These are phyloP conservation scores for Dynastes grantii DNA, from an alignment of 2,888 invertebrate species.

Conservation along the genomic window DNA sequence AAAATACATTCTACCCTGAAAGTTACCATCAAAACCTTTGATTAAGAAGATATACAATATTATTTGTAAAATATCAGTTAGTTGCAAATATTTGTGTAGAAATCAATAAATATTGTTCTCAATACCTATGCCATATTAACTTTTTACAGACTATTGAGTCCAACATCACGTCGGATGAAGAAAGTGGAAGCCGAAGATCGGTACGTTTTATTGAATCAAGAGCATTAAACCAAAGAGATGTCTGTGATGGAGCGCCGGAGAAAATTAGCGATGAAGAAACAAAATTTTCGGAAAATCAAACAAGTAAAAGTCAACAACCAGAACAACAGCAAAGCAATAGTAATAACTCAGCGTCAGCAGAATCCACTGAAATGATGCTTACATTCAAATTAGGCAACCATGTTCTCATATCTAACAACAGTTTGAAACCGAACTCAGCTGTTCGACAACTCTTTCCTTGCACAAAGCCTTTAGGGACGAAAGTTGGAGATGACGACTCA, in stretches of 20 bases:
- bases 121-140: neutral
- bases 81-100: too few species aligned
- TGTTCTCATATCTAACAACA: constrained; percentile 74
- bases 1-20: too few species aligned
- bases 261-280: constrained; percentile 64
- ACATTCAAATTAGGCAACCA: constrained; percentile 75
- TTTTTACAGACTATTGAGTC: constrained; percentile 61
- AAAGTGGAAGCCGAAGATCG: constrained; percentile 76
- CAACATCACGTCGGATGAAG: constrained; percentile 71
- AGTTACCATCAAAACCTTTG: too few species aligned
- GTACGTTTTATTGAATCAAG: constrained; percentile 78
- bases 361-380: constrained; percentile 72
- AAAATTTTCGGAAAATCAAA: constrained; percentile 61
- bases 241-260: constrained; percentile 69
- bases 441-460: constrained; percentile 88
- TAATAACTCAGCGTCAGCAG: constrained; percentile 63
- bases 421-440: constrained; percentile 83
- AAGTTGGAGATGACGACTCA: constrained; percentile 64
- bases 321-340: constrained; percentile 56
- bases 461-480: constrained; percentile 75
- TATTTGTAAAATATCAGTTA: too few species aligned
- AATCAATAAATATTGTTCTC: too few species aligned
- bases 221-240: constrained; percentile 63
- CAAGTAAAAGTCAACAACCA: constrained; percentile 56
- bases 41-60: too few species aligned